Conservation (phyloP, 2,888 invertebrate genomes). For the Ptycholaimellus sp. region DNA sequence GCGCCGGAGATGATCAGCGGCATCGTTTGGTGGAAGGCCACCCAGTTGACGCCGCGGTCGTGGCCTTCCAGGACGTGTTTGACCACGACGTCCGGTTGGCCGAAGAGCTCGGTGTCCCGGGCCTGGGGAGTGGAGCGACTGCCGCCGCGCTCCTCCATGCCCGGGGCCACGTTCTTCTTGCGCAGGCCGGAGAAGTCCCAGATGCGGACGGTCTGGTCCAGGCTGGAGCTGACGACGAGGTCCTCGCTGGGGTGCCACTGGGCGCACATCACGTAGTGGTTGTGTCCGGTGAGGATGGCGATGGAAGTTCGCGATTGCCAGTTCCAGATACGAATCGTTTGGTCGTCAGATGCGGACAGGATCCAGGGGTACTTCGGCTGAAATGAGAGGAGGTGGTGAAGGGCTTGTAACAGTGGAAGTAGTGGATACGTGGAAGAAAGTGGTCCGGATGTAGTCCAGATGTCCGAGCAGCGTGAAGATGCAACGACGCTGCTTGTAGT, state of each 20-base stretch:
- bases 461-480: constrained; percentile 87
- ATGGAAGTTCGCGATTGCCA: constrained; percentile 93
- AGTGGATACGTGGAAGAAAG: constrained; percentile 80
- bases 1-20: constrained; percentile 84
- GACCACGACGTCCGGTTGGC: constrained; percentile 29
- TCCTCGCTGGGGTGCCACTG: constrained; percentile 84
- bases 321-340: constrained; percentile 93
- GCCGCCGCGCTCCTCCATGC: constrained; percentile 32
- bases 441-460: constrained; percentile 84
- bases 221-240: constrained; percentile 72
- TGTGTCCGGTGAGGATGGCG: constrained; percentile 44
- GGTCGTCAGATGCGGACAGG: constrained; percentile 88
- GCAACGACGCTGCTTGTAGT: constrained; percentile 78
- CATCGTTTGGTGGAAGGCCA: constrained; percentile 68
- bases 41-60: constrained; percentile 87
- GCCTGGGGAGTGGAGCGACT: constrained; percentile 35
- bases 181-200: constrained; percentile 56
- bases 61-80: constrained; percentile 36
- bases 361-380: constrained; percentile 86
- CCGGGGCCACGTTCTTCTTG: constrained; percentile 71
- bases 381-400: too few species aligned
- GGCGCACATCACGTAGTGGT: constrained; percentile 96
- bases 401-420: too few species aligned
- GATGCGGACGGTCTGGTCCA: constrained; percentile 84
- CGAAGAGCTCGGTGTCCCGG: constrained; percentile 72